phyloP scores from a whole-genome alignment of 2,797 vertebrate genomes.

The Liasis olivaceus region DNA sequence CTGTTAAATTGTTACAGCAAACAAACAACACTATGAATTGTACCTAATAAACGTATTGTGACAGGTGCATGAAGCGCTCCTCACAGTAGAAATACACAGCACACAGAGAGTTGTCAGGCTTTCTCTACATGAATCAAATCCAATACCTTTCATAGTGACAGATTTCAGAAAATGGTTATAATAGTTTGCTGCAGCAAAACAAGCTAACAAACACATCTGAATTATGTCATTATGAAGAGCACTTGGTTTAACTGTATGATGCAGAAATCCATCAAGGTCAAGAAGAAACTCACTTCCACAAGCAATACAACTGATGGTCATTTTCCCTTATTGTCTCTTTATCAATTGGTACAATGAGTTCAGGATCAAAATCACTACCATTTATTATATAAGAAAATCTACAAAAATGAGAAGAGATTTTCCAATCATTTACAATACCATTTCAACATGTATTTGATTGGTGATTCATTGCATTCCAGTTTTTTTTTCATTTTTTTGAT shows the following conservation, averaged over 20 bases:
- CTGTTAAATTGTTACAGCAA: background rate
- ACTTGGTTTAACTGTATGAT: background rate
- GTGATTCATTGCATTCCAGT: background rate
- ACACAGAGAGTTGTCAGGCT: background rate
- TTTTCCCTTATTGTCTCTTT: background rate
- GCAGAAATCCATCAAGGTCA: background rate
- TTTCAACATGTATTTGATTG: background rate
- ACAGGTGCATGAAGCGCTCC: background rate
- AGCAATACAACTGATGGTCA: background rate
- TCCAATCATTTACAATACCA: background rate
- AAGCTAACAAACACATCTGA: background rate
- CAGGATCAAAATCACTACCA: background rate
- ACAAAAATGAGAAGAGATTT: background rate
- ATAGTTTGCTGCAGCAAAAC: background rate
- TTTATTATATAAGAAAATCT: background rate
- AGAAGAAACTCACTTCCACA: background rate
- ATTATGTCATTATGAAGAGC: background rate
- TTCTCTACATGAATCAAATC: background rate
- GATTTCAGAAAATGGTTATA: background rate
- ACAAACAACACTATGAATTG: background rate
- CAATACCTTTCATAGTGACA: background rate
- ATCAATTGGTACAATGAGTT: background rate
- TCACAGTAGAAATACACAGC: background rate
- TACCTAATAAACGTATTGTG: background rate
- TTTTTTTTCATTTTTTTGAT: background rate